Base-by-base conservation (phyloP, 2,113 vertebrate genomes). In the Nothocercus julius region DNA sequence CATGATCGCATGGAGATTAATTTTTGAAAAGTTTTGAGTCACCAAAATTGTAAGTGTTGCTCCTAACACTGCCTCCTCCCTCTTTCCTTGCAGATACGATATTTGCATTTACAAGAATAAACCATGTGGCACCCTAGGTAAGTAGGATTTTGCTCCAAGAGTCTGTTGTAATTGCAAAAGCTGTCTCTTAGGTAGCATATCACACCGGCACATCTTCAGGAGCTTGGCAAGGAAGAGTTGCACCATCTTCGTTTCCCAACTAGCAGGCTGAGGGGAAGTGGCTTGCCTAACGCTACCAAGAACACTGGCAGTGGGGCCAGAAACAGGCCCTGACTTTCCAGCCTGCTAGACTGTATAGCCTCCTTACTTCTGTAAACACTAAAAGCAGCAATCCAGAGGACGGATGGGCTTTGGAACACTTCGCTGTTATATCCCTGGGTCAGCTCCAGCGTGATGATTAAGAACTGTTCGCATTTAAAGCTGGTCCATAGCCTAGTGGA, bases 61-160 rank as follows among this genome's bases (percentile, higher is more conserved):
- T 34, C 14, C 3, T 64, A 40, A 81, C 0, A 0, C 54, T 11
- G 14, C 58, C 27, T 14, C 36, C 30, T 94, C 53, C 49, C 34
- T 51, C 80, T 58, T 64, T 28, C 84, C 56, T 91, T 79, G 38
- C 97, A 99, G 99, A 96, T 99, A 99, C 1, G 99, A 99, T 98
- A 99, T 99, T 89, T 99, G 99, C 98, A 99, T 99, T 97, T 99
- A 99, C 97, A 99, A 99, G 98, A 99, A 99, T 96, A 99, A 99
- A 85, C 99, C 99, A 1, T 99, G 99, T 19, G 99, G 99, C 97
- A 99, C 99, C 2, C 95, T 99, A 97, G 99, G 99, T 99, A 98
- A 44, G 96, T 93, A 1, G 12, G 40, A 17, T 1, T 25, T 17
- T 19, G 38, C 30, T 21, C 22, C 6, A 5, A 27, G 8, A 16